Base-by-base conservation (phyloP, 1,140 invertebrate species). In the Drosophila santomea region DNA sequence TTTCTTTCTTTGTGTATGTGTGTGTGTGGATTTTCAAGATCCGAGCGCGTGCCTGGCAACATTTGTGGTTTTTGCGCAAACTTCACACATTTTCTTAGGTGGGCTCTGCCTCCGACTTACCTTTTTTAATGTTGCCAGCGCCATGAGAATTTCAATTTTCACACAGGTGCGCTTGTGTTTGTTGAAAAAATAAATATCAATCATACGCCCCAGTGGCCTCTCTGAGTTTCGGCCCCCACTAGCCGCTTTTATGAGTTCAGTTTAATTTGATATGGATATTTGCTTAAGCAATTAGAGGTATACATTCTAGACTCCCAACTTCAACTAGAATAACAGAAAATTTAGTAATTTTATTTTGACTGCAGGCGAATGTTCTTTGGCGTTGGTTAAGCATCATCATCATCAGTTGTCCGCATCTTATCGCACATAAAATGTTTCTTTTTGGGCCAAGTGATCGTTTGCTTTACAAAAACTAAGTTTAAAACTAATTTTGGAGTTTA, bases 101-200 rank as follows among this genome's bases (percentile, higher is more conserved):
- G 59, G 59, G 71, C 47, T 23, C 57, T 35, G 38, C 20, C 58
- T 69, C 52, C 25, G 74, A 63, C 50, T 47, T 48, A 60, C 63
- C 57, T 74, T 85, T 41, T 57, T 71, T 86, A 51, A 79, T 88
- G 75, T 79, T 78, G 69, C 57, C 74, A 54, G 67, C 64, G 62
- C 79, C 79, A 83, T 88, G 82, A 86, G 82, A 86, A 86, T 86
- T 86, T 86, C 75, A 86, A 86, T 83, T 88, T 83, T 83, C 80
- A 69, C 82, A 83, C 83, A 88, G 83, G 83, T 88, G 83, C 48
- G 59, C 78, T 79, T 88, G 75, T 88, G 79, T 86, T 88, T 88
- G 83, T 79, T 69, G 75, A 82, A 88, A 86, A 83, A 88, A 88
- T 88, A 88, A 88, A 88, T 88, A 88, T 88, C 83, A 88, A 88